These are phyloP conservation scores for Agrochola lota DNA, from an alignment of 2,888 invertebrate species.

Conservation along the genomic window DNA sequence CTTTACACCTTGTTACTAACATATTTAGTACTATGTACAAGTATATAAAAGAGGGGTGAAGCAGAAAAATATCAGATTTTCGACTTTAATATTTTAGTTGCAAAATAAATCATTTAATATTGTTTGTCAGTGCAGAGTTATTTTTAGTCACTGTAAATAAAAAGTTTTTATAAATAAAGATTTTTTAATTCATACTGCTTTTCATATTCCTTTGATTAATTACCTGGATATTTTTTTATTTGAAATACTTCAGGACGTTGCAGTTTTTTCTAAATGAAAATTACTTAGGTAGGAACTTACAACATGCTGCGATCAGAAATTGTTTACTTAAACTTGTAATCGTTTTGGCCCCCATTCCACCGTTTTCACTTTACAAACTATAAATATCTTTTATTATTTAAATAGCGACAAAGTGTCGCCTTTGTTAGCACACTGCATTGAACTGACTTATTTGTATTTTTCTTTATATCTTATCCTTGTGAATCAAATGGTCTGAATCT, in stretches of 20 bases:
- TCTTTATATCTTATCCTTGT: neutral
- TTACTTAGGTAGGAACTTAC: conserved; percentile 15
- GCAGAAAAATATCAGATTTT: neutral
- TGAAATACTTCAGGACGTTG: neutral
- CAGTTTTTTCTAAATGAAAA: neutral
- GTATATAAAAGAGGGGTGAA: neutral
- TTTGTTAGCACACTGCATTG: neutral
- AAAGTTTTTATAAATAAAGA: no score
- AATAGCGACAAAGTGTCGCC: neutral
- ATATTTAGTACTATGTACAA: neutral
- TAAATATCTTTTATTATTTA: no score
- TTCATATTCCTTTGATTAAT: no score
- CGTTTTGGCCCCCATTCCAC: conserved; percentile 12
- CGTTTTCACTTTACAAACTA: neutral
- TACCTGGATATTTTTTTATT: neutral
- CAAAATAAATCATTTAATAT: neutral
- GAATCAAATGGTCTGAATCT: neutral
- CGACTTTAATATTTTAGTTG: neutral
- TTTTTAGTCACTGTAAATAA: neutral
- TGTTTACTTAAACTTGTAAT: conserved; percentile 22
- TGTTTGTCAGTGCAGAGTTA: neutral
- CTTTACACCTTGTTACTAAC: no score
- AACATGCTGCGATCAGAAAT: conserved; percentile 23
- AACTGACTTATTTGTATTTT: neutral
- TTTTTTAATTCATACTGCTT: no score